These are phyloP conservation scores for Tricholaema leucomelas DNA, from an alignment of 2,113 vertebrate genomes.

Conservation along the genomic window DNA sequence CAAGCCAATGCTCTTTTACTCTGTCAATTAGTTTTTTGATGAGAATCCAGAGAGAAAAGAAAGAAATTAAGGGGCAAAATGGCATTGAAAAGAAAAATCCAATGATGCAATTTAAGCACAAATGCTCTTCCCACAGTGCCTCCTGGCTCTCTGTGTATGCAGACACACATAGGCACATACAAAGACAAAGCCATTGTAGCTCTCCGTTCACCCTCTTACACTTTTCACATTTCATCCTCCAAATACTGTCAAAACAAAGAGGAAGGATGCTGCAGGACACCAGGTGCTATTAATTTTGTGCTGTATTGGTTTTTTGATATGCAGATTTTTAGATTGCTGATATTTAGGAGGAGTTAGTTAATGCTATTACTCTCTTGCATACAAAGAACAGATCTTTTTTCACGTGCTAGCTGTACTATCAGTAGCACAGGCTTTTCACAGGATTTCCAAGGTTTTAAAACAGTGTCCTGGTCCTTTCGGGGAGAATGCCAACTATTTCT, in stretches of 20 bases:
- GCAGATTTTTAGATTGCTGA: neutral
- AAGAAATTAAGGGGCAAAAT: conserved; percentile 47
- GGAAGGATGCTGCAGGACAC: neutral
- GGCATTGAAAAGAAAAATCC: neutral
- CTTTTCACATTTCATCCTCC: neutral
- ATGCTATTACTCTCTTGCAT: neutral
- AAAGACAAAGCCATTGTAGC: neutral
- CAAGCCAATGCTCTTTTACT: neutral
- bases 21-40: conserved; percentile 14
- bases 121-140: neutral
- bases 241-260: neutral
- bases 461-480: neutral
- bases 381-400: neutral
- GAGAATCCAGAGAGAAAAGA: conserved; percentile 50
- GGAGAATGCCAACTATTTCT: neutral
- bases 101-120: neutral
- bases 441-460: neutral
- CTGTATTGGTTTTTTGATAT: neutral
- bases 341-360: neutral
- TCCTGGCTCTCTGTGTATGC: neutral
- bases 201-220: neutral
- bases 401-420: neutral
- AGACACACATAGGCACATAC: neutral
- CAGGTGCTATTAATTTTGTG: neutral
- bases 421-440: neutral